Base-by-base conservation (phyloP, 1,140 invertebrate genomes). In the Chlorops oryzae region DNA sequence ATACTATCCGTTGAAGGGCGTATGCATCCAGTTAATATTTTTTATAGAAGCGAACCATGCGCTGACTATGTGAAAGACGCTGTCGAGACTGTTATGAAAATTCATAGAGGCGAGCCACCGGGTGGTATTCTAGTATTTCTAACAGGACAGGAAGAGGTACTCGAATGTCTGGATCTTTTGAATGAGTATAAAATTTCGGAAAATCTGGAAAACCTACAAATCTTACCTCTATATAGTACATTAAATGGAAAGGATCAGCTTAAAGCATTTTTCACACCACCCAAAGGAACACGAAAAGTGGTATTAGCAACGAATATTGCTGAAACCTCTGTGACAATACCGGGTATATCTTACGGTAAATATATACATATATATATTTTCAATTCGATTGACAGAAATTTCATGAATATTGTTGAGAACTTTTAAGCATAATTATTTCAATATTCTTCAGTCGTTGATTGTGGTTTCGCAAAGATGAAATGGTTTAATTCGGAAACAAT, bases 281-380 rank as follows among this genome's bases (percentile, higher is more conserved):
- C 87, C 10, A 80, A 82, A 61, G 82, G 82, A 25, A 79, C 80
- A 1, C 77, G 96, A 25, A 99, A 99, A 77, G 83, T 98, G 23
- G 82, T 99, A 1, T 77, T 98, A 15, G 89, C 96, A 0, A 99
- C 96, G 3, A 99, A 99, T 70, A 92, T 99, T 47, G 96, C 96
- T 1, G 96, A 99, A 76, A 93, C 96, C 0, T 98, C 94, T 5
- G 83, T 99, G 20, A 83, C 80, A 5, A 82, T 83, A 58, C 83
- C 85, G 42, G 89, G 94, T 32, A 88, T 99, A 58, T 83, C 87
- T 52, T 96, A 94, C 72, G 54, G 54, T 56, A 52, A 45, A 28
- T 13, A 22, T 38, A n/a, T n/a, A n/a, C n/a, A n/a, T n/a, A 41
- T 48, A 21, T 45, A 46, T 39, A 3, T 2, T 32, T 21, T 21